phyloP scores from a whole-genome alignment of 2,888 invertebrate species.

The Nematopogon swammerdamellus region DNA sequence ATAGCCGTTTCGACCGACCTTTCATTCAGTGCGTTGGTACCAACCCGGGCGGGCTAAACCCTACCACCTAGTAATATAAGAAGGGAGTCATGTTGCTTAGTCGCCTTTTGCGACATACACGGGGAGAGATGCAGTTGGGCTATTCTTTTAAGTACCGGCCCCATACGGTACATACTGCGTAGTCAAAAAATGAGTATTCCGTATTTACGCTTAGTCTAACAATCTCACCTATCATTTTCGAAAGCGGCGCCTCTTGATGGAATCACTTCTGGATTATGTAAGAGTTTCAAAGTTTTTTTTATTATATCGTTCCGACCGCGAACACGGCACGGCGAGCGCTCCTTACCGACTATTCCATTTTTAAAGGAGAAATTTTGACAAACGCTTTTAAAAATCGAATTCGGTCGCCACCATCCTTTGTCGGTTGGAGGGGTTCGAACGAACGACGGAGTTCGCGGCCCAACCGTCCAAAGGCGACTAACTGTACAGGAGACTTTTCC shows the following conservation, averaged over 20 bases:
- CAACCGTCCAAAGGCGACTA: neutral
- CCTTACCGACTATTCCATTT: neutral
- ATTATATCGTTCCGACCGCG: neutral
- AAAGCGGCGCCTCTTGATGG: neutral
- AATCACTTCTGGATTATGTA: neutral
- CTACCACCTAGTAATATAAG: too few species aligned
- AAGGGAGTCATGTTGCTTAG: too few species aligned
- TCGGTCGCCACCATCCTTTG: neutral
- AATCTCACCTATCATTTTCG: neutral
- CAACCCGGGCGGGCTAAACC: too few species aligned
- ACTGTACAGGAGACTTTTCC: neutral
- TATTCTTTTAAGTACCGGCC: too few species aligned
- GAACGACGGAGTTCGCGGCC: neutral
- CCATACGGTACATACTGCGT: too few species aligned
- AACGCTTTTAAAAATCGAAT: neutral
- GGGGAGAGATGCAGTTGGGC: too few species aligned
- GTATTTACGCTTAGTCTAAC: neutral
- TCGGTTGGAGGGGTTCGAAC: neutral
- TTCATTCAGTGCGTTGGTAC: too few species aligned
- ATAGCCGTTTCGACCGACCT: too few species aligned
- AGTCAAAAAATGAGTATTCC: too few species aligned
- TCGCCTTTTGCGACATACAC: too few species aligned
- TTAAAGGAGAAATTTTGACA: neutral
- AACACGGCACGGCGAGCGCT: neutral
- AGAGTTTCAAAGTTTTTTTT: neutral